phyloP scores from a whole-genome alignment of 2,797 vertebrate species.

The Nyctibius grandis region DNA sequence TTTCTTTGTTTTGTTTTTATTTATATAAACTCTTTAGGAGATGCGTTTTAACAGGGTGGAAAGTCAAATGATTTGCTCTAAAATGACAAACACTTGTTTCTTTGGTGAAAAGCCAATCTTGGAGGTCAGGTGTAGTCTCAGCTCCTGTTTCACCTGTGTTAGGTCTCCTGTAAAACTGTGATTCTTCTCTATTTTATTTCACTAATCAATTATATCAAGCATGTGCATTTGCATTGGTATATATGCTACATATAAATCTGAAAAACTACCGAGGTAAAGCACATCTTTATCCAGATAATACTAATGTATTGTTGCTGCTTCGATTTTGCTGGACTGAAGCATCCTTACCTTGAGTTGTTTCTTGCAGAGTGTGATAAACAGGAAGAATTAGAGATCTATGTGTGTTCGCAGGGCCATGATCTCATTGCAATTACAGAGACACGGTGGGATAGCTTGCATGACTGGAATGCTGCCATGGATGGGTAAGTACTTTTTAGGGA shows the following conservation, averaged over 20 bases:
- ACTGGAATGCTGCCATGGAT: too few species aligned
- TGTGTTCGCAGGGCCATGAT: too few species aligned
- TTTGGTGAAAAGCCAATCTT: background rate
- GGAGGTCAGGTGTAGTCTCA: background rate
- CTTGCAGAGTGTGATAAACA: background rate
- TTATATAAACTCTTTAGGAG: background rate
- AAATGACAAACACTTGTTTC: fast-evolving
- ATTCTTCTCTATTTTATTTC: background rate
- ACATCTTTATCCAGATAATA: background rate
- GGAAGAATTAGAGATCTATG: too few species aligned
- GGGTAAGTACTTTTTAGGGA: too few species aligned
- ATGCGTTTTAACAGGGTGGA: background rate
- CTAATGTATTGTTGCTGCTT: background rate
- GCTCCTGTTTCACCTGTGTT: background rate
- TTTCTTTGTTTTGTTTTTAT: background rate
- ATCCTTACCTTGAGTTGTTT: background rate
- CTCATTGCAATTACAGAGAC: too few species aligned
- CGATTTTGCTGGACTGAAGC: background rate
- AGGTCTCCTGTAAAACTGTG: background rate
- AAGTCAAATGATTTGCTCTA: background rate
- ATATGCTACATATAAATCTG: background rate
- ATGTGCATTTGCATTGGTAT: background rate
- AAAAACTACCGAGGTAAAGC: background rate
- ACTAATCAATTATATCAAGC: background rate
- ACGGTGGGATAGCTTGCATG: too few species aligned